Conservation (phyloP, 1,140 invertebrate species). For the Ips typographus region DNA sequence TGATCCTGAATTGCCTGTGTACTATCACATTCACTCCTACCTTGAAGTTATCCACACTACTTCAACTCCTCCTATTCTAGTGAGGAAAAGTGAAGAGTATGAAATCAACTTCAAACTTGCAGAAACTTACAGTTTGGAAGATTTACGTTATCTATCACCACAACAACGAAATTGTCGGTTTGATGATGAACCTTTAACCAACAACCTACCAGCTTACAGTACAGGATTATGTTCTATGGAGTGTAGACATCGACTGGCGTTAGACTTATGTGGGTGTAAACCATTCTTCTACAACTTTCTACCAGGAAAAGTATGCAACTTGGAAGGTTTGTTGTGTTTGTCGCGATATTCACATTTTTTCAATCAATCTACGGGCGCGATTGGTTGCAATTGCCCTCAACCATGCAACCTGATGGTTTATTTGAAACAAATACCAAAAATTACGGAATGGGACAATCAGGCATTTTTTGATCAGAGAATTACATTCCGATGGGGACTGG, state of each 20-base stretch:
- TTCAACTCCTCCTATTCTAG: slow-evolving; percentile 43
- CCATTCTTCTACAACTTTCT: slow-evolving; percentile 57
- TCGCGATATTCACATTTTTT: slow-evolving; percentile 52
- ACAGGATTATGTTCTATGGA: slow-evolving; percentile 54
- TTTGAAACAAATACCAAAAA: slow-evolving; percentile 57
- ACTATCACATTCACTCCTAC: slow-evolving; percentile 62
- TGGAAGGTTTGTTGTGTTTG: slow-evolving; percentile 48
- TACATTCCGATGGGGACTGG: slow-evolving; percentile 47
- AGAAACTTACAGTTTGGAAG: slow-evolving; percentile 54
- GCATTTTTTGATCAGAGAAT: slow-evolving; percentile 46
- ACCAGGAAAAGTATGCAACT: slow-evolving; percentile 58
- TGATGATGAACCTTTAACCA: slow-evolving; percentile 55
- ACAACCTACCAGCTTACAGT: slow-evolving; percentile 55
- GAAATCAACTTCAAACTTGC: slow-evolving; percentile 55
- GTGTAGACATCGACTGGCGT: slow-evolving; percentile 54
- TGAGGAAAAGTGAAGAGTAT: slow-evolving; percentile 52
- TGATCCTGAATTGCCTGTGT: slow-evolving; percentile 43
- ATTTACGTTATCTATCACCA: slow-evolving; percentile 52
- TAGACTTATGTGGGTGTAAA: slow-evolving; percentile 56
- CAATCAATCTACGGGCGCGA: slow-evolving; percentile 55
- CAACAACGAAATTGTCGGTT: slow-evolving; percentile 55
- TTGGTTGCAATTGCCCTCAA: slow-evolving; percentile 58
- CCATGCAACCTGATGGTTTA: slow-evolving; percentile 59
- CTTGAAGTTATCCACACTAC: slow-evolving; percentile 57
- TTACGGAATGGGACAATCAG: slow-evolving; percentile 46